Conservation (phyloP, 2,113 vertebrate genomes). For the Condylura cristata region DNA sequence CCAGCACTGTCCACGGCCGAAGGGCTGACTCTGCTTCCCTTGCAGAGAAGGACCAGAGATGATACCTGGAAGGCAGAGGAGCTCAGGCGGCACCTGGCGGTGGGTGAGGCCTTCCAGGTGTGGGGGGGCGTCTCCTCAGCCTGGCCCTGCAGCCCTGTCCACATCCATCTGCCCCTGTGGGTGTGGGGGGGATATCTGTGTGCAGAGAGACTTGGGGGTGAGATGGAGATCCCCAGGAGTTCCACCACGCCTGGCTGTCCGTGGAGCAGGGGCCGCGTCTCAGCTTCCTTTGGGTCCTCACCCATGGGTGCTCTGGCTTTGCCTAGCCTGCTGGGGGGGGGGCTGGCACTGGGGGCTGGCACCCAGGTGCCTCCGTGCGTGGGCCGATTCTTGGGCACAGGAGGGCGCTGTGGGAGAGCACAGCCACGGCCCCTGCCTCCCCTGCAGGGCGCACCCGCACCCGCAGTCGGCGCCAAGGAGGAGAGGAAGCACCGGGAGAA, state of each 20-base stretch:
- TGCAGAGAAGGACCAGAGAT: conserved; percentile 92
- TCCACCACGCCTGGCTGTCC: background rate
- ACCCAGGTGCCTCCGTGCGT: too few relatives aligned
- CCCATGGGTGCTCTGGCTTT: too few relatives aligned
- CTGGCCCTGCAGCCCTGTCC: background rate
- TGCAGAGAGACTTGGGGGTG: background rate
- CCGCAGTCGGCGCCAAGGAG: conserved; percentile 72
- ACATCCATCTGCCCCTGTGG: background rate
- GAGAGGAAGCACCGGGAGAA: conserved; percentile 82
- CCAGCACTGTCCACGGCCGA: background rate
- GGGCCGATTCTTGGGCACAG: too few relatives aligned
- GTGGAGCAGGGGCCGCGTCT: background rate
- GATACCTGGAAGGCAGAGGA: conserved; percentile 97
- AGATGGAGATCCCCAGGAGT: background rate
- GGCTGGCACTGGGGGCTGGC: too few relatives aligned
- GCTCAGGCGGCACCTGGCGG: conserved; percentile 86
- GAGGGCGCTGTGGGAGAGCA: too few relatives aligned
- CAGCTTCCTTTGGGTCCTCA: background rate
- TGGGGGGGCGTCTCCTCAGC: too few relatives aligned
- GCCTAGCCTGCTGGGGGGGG: too few relatives aligned
- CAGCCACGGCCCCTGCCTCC: background rate
- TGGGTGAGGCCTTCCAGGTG: background rate
- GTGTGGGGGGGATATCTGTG: background rate
- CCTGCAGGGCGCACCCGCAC: conserved; percentile 77
- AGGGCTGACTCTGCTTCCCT: conserved; percentile 53